These are phyloP conservation scores for Cynoglossus semilaevis DNA, from an alignment of 2,113 vertebrate species.

Conservation along the genomic window DNA sequence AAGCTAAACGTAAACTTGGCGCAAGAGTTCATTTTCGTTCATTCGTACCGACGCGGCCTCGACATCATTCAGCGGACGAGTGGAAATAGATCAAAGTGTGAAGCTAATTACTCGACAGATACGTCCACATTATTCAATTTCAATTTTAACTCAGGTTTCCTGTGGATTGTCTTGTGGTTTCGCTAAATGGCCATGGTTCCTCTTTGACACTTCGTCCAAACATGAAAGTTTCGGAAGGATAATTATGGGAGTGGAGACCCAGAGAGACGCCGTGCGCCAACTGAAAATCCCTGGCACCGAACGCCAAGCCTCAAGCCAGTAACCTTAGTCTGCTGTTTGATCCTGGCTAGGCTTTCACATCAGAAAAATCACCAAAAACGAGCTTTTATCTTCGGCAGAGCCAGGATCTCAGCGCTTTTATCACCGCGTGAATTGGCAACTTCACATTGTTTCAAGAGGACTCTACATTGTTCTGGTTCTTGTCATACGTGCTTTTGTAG, in stretches of 20 bases:
- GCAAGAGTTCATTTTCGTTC: neutral
- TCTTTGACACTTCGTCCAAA: slow-evolving; percentile 22
- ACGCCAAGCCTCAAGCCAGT: slow-evolving; percentile 26
- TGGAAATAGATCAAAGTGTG: neutral
- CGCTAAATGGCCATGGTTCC: neutral
- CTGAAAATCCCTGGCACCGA: slow-evolving; percentile 41
- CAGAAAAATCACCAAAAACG: slow-evolving; percentile 54
- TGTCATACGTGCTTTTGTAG: too few relatives aligned
- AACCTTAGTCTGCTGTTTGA: slow-evolving; percentile 45
- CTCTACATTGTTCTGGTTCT: too few relatives aligned
- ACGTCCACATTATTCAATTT: neutral
- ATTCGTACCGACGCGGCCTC: neutral
- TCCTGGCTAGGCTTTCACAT: slow-evolving; percentile 54
- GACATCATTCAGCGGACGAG: neutral
- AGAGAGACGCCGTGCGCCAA: slow-evolving; percentile 18
- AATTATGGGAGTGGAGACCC: slow-evolving; percentile 6
- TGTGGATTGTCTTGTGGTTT: neutral
- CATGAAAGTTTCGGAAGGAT: slow-evolving; percentile 16
- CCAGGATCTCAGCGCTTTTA: slow-evolving; percentile 47
- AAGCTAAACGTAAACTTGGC: neutral
- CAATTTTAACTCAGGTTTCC: neutral
- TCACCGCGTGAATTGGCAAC: slow-evolving; percentile 37
- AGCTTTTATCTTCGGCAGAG: slow-evolving; percentile 43
- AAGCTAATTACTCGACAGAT: neutral
- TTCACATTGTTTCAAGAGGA: neutral